A percentile compares a stretch with the other conserved stretches of the same genome.
These are phyloP conservation scores for Grammomys surdaster DNA, from an alignment of 2,113 vertebrate genomes.

Conservation along the genomic window DNA sequence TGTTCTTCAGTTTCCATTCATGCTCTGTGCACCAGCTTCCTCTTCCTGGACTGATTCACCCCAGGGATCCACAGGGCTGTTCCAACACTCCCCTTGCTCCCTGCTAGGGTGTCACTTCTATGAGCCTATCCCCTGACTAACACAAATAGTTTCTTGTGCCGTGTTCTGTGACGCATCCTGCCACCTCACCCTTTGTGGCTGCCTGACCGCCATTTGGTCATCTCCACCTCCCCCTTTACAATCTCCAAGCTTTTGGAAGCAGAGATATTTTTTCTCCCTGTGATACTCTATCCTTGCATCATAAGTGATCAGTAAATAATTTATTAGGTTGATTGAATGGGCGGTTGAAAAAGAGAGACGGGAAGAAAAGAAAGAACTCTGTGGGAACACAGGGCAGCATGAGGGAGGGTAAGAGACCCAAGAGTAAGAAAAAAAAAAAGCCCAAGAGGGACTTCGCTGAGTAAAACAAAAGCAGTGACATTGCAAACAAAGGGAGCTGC, in stretches of 20 bases:
- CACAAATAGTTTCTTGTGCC: neutral
- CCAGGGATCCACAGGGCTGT: neutral
- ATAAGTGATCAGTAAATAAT: constrained; percentile 37
- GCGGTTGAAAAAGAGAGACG: neutral
- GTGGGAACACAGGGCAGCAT: neutral
- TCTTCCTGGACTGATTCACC: neutral
- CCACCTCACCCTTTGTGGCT: neutral
- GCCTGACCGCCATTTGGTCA: neutral
- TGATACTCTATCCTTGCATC: neutral
- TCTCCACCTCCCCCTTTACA: neutral
- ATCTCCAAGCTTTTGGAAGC: neutral
- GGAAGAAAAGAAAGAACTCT: too few relatives aligned
- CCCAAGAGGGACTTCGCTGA: neutral
- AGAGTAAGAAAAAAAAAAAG: neutral
- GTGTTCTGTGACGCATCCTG: neutral
- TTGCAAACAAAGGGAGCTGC: neutral
- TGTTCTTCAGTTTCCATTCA: neutral
- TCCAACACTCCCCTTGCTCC: neutral
- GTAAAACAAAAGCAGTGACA: neutral
- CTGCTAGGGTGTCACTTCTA: neutral
- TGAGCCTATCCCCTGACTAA: neutral
- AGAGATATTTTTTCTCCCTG: neutral
- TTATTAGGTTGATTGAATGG: constrained; percentile 7
- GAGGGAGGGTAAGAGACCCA: neutral
- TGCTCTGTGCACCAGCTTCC: neutral